Conservation (phyloP, 2,797 vertebrate species). For the Muraenolepis orangiensis region DNA sequence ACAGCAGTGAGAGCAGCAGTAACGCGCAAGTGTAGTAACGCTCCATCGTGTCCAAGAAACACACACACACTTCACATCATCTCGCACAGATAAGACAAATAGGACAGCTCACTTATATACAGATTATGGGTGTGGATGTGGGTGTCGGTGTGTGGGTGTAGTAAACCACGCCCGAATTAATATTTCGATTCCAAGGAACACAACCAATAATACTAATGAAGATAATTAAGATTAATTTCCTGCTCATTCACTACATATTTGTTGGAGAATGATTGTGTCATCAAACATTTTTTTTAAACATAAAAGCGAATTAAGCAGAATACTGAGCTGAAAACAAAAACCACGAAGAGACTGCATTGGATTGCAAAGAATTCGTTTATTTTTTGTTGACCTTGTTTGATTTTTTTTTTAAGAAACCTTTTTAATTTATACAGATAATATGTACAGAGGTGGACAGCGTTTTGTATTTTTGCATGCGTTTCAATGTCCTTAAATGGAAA, state of each 20-base stretch:
- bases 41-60: background rate
- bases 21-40: background rate
- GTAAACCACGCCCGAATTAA: no score
- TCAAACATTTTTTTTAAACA: background rate
- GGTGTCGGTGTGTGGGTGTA: no score
- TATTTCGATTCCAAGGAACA: no score
- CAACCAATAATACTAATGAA: no score
- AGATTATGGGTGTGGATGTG: background rate
- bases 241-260: no score
- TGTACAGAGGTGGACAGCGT: background rate
- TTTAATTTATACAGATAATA: background rate
- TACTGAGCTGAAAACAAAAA: background rate
- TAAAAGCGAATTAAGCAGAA: background rate
- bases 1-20: background rate
- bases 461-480: background rate
- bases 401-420: slow-evolving; percentile 1
- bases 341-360: background rate
- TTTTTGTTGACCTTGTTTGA: background rate
- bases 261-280: no score
- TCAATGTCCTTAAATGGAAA: background rate
- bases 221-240: no score
- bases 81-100: background rate
- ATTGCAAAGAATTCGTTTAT: background rate
- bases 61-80: background rate
- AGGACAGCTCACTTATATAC: no score